Percentiles rank a stretch among this genome's conserved stretches.
Evolutionary conservation across 2,888 invertebrate species (phyloP).

Genomic region (Drosophila niveifrons): DNA sequence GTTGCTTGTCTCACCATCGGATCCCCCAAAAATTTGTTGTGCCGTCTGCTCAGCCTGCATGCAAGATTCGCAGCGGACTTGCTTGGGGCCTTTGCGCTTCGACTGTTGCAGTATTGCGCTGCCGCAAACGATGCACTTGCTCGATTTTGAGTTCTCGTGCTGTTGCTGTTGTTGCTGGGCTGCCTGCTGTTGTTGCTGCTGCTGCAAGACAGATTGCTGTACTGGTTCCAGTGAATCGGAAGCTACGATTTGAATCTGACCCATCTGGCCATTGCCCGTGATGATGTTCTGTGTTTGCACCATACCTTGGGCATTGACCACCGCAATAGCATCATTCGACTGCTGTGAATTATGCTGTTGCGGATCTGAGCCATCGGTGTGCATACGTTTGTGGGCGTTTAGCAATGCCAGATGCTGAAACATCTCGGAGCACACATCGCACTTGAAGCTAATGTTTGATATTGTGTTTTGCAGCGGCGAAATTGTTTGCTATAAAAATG

Average conservation of each 20-base stretch:
- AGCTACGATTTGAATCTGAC: conserved; percentile 88
- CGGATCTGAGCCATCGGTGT: conserved; percentile 87
- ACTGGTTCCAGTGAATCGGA: conserved; percentile 85
- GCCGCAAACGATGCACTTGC: conserved; percentile 88
- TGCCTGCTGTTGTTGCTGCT: conserved; percentile 59
- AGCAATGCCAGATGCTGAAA: conserved; percentile 92
- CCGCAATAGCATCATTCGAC: conserved; percentile 86
- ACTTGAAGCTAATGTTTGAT: conserved; percentile 94
- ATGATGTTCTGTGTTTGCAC: conserved; percentile 85
- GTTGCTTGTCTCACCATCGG: conserved; percentile 86
- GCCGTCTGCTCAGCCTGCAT: conserved; percentile 87
- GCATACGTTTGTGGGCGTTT: conserved; percentile 94
- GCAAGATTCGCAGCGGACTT: conserved; percentile 88
- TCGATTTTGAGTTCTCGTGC: conserved; percentile 85
- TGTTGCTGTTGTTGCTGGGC: conserved; percentile 59
- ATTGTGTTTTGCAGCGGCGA: conserved; percentile 88
- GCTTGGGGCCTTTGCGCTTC: conserved; percentile 88
- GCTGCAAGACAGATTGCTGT: conserved; percentile 71
- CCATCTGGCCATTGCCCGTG: conserved; percentile 85
- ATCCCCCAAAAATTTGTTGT: conserved; percentile 88
- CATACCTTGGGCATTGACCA: conserved; percentile 86
- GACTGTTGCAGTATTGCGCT: conserved; percentile 86
- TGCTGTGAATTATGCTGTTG: conserved; percentile 73
- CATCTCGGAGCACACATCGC: conserved; percentile 94
- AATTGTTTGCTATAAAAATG: conserved; percentile 45